These are phyloP conservation scores for Dasysyrphus albostriatus DNA, from an alignment of 2,888 invertebrate genomes.

Conservation along the genomic window DNA sequence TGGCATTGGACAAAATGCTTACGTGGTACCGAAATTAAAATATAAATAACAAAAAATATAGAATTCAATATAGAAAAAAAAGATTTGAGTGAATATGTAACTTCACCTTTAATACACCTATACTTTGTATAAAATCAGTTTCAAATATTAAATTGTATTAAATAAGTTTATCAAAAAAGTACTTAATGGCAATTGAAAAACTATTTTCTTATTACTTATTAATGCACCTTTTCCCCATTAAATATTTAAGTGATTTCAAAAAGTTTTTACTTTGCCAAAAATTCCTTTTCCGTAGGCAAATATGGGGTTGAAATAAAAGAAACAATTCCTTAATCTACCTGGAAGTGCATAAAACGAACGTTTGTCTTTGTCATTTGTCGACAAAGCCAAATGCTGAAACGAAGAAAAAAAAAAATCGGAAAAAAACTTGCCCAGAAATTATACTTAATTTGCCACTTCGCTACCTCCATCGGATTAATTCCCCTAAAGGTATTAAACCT, in stretches of 20 bases:
- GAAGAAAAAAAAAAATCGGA: not conserved
- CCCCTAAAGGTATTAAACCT: conserved; percentile 40
- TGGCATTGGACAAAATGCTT: too few relatives aligned
- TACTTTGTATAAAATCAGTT: too few relatives aligned
- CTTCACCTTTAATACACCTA: too few relatives aligned
- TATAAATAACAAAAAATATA: too few relatives aligned
- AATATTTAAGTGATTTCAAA: conserved; percentile 14
- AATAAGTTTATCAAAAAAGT: not conserved
- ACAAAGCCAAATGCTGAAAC: conserved; percentile 29
- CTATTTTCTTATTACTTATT: conserved; percentile 10
- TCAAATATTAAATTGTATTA: not conserved
- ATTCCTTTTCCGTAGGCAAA: not conserved
- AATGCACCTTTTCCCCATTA: not conserved
- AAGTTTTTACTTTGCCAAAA: not conserved
- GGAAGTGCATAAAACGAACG: conserved; percentile 38
- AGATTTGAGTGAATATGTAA: too few relatives aligned
- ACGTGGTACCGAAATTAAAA: too few relatives aligned
- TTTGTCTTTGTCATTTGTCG: conserved; percentile 25
- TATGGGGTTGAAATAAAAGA: not conserved
- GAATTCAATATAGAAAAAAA: too few relatives aligned
- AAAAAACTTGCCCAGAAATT: conserved; percentile 44
- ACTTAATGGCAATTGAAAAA: not conserved
- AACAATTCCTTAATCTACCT: conserved; percentile 36
- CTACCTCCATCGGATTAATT: conserved; percentile 50
- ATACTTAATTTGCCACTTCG: conserved; percentile 71